Percentiles rank a stretch among this genome's conserved stretches.
Conservation (phyloP, 2,797 vertebrate species). For the Menidia menidia region DNA sequence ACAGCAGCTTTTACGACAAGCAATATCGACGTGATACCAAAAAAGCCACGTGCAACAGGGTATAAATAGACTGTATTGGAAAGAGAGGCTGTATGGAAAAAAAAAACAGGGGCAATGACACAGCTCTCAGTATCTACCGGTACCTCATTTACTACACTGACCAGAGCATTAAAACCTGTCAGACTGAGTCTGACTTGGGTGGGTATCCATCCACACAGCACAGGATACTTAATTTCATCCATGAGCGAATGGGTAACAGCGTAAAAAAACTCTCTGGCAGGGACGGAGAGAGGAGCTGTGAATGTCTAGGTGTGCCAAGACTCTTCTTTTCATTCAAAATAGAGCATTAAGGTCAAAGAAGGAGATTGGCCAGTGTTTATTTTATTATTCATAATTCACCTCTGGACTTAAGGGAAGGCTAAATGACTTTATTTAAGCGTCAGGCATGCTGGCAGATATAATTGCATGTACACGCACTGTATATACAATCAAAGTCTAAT, state of each 20-base stretch:
- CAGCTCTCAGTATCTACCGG: slow-evolving; percentile 46
- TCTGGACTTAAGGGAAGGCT: slow-evolving; percentile 7
- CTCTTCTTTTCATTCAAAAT: slow-evolving; percentile 32
- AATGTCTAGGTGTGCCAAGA: slow-evolving; percentile 24
- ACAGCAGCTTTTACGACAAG: not conserved
- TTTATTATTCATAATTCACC: slow-evolving; percentile 68
- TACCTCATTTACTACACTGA: slow-evolving; percentile 66
- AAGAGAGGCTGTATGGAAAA: slow-evolving; percentile 37
- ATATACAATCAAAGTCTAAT: slow-evolving; percentile 20
- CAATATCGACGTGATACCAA: not conserved
- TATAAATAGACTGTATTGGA: not conserved
- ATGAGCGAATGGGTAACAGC: slow-evolving; percentile 72
- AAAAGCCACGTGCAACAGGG: not conserved
- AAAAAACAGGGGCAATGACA: not conserved
- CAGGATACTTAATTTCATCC: slow-evolving; percentile 81
- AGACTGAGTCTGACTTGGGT: slow-evolving; percentile 71
- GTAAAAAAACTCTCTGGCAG: slow-evolving; percentile 49
- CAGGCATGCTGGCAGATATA: slow-evolving; percentile 36
- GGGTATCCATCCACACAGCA: slow-evolving; percentile 75
- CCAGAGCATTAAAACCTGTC: slow-evolving; percentile 69
- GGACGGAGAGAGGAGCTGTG: slow-evolving; percentile 25
- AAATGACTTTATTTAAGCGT: slow-evolving; percentile 53
- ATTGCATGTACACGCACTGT: slow-evolving; percentile 23
- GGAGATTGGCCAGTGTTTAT: slow-evolving; percentile 1
- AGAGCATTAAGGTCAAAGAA: slow-evolving; percentile 42